A percentile compares a stretch with the other conserved stretches of the same genome.
Conservation (phyloP, 2,113 vertebrate species). For the Phalacrocorax pelagicus region DNA sequence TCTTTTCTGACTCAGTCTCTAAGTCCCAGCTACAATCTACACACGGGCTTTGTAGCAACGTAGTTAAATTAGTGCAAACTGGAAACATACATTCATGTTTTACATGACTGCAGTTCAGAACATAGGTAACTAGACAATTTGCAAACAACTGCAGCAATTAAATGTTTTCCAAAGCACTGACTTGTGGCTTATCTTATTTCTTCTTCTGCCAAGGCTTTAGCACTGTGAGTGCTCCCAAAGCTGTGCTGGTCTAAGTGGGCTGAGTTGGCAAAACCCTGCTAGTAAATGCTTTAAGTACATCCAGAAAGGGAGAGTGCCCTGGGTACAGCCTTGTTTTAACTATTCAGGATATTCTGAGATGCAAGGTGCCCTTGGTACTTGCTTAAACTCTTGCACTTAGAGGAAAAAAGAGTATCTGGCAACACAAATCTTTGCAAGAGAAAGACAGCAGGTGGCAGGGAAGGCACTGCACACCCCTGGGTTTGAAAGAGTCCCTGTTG, state of each 20-base stretch:
- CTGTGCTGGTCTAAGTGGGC: fast-evolving
- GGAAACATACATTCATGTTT: neutral
- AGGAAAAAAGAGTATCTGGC: too few species aligned
- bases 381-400: neutral
- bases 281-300: neutral
- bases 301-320: neutral
- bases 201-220: neutral
- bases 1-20: neutral
- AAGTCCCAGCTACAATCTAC: fast-evolving
- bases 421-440: too few species aligned
- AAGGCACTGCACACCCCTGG: neutral
- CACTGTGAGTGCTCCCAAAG: neutral
- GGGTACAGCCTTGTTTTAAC: neutral
- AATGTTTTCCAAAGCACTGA: neutral
- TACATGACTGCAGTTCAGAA: neutral
- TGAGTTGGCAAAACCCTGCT: neutral
- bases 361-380: neutral
- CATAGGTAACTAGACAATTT: neutral
- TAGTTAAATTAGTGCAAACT: neutral
- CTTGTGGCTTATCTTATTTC: neutral
- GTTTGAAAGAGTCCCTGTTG: neutral
- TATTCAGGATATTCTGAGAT: neutral
- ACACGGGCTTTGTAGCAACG: neutral
- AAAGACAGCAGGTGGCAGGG: neutral
- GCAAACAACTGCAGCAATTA: neutral